Percentiles rank a stretch among this genome's conserved stretches.
Conservation (phyloP, 1,140 invertebrate species). For the Battus philenor region DNA sequence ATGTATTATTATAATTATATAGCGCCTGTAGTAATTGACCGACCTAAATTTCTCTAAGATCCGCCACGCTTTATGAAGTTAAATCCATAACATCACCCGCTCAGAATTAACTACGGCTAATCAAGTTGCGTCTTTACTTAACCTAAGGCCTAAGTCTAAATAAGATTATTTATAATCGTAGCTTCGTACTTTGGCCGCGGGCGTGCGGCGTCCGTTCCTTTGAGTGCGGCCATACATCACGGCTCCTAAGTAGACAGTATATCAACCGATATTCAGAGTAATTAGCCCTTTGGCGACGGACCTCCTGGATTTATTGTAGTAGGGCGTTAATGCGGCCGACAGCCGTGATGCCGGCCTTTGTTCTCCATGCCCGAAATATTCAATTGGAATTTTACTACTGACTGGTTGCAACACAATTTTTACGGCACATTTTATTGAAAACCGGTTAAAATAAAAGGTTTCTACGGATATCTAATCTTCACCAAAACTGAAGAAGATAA, state of each 20-base stretch:
- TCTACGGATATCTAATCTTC: constrained; percentile 7
- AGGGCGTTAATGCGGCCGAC: constrained; percentile 70
- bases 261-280: constrained; percentile 72
- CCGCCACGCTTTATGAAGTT: not conserved
- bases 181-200: constrained; percentile 43
- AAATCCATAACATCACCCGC: not conserved
- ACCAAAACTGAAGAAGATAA: constrained; percentile 8
- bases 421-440: not conserved
- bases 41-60: too few relatives aligned
- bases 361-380: constrained; percentile 58
- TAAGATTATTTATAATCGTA: constrained; percentile 68
- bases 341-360: constrained; percentile 68
- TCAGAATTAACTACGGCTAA: constrained; percentile 10
- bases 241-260: constrained; percentile 72
- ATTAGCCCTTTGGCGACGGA: constrained; percentile 71
- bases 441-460: constrained; percentile 9
- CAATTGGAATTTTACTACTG: constrained; percentile 45
- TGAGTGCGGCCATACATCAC: constrained; percentile 68
- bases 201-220: constrained; percentile 65
- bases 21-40: too few relatives aligned
- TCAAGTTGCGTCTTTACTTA: constrained; percentile 11
- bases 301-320: constrained; percentile 68
- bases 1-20: too few relatives aligned
- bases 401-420: constrained; percentile 2
- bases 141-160: constrained; percentile 40